Evolutionary conservation across 1,140 invertebrate species (phyloP), one percentile per base, ranked within the genome.

Genomic region (Aphidius ervi): DNA sequence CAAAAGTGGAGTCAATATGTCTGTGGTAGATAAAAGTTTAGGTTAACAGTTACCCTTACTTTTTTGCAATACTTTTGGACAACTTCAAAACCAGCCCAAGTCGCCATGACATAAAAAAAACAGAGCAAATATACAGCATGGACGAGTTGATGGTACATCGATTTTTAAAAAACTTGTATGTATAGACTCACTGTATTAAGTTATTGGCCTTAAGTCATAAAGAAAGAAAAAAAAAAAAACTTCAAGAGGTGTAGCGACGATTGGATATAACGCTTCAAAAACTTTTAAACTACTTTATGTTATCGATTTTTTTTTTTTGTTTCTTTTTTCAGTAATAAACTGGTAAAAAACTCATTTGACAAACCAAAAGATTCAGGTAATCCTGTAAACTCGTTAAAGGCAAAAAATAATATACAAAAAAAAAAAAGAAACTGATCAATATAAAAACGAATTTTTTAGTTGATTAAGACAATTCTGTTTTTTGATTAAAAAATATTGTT

Each of bases 11-110:
- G 68, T 66, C 64, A 72, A 72, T 71, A 68, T 73, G 71, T 73
- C 69, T 68, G 65, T 63, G 59, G 64, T 68, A 68, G 65, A 73
- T 72, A 74, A 74, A 73, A 72, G 67, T 75, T 75, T 67, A 31
- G 49, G 65, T 64, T 71, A 72, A 70, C 65, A 70, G 57, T 66
- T 65, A 43, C 7, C 41, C 41, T 49, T 5, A 52, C 45, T 23
- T 9, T 9, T 10, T 50, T 63, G 60, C 48, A 31, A 31, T 31
- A 31, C 23, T 31, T 31, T 31, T 31, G 23, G 23, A 31, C 2
- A 31, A 47, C 53, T 46, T 47, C 23, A 2, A 54, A 5, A 10
- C 52, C 10, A 53, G 48, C 54, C 46, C 53, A 46, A 56, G 59
- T 61, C 46, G 41, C 54, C 49, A n/a, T 56, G 43, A 59, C 6